Evolutionary conservation across 35 echinoderm and acorn worm species (phyloP).

Genomic region (Amphiura filiformis): DNA sequence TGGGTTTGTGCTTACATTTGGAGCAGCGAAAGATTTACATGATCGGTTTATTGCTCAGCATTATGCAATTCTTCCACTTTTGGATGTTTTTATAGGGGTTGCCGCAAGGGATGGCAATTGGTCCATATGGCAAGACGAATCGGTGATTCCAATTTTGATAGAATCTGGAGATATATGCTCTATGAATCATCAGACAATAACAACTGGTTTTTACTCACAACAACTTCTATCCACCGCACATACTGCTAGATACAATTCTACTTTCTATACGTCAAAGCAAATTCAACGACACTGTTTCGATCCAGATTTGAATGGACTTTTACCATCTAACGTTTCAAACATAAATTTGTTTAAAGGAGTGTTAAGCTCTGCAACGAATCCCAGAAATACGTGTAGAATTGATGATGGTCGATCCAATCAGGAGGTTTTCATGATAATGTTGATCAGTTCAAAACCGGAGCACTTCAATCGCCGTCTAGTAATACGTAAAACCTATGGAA

Average conservation of each 20-base stretch:
- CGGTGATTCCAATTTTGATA: not conserved
- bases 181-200: not conserved
- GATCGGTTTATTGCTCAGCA: not conserved
- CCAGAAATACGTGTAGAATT: not conserved
- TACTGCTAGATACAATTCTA: not conserved
- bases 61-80: not conserved
- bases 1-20: not conserved
- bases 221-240: not conserved
- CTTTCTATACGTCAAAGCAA: not conserved
- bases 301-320: not conserved
- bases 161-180: not conserved
- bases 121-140: not conserved
- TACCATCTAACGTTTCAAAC: not conserved
- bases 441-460: not conserved
- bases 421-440: not conserved
- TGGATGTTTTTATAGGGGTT: not conserved
- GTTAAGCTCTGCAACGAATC: not conserved
- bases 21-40: not conserved
- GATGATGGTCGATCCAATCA: not conserved
- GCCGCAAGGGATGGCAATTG: not conserved
- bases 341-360: not conserved
- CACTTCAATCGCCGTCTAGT: not conserved
- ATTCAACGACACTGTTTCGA: not conserved
- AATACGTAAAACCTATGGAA: slow-evolving; percentile 18
- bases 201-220: not conserved